Percentiles rank a stretch among this genome's conserved stretches.
Conservation (phyloP, 2,888 invertebrate genomes). For the Limnephilus lunatus region DNA sequence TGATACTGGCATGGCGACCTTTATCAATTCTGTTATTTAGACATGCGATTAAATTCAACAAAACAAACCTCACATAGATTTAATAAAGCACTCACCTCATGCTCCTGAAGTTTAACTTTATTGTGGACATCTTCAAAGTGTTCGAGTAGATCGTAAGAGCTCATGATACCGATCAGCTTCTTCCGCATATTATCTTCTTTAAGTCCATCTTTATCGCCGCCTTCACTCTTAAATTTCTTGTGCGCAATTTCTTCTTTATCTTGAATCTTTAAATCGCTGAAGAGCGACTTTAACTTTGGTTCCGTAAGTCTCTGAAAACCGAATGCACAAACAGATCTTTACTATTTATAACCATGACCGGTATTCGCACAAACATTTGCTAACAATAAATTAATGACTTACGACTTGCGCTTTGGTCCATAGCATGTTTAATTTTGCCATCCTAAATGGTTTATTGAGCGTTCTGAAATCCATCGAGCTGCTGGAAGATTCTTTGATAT, state of each 20-base stretch:
- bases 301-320: conserved; percentile 85
- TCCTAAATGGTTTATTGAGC: conserved; percentile 90
- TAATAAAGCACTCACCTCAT: conserved; percentile 71
- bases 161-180: conserved; percentile 89
- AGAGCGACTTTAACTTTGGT: conserved; percentile 89
- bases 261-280: conserved; percentile 92
- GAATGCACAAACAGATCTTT: conserved; percentile 40
- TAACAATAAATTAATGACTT: conserved; percentile 68
- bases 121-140: conserved; percentile 85
- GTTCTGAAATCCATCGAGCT: conserved; percentile 79
- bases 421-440: conserved; percentile 92
- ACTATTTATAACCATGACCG: conserved; percentile 22
- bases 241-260: conserved; percentile 93
- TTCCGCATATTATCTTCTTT: conserved; percentile 88
- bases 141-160: conserved; percentile 86
- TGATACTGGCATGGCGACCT: too few species aligned
- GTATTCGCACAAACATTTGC: background rate
- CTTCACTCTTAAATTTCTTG: conserved; percentile 89
- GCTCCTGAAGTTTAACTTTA: conserved; percentile 77
- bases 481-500: conserved; percentile 72
- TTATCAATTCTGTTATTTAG: too few species aligned
- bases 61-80: too few species aligned
- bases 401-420: conserved; percentile 95
- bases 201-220: conserved; percentile 91
- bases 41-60: too few species aligned